These are phyloP conservation scores for Lathamus discolor DNA, from an alignment of 2,113 vertebrate genomes.

Conservation along the genomic window DNA sequence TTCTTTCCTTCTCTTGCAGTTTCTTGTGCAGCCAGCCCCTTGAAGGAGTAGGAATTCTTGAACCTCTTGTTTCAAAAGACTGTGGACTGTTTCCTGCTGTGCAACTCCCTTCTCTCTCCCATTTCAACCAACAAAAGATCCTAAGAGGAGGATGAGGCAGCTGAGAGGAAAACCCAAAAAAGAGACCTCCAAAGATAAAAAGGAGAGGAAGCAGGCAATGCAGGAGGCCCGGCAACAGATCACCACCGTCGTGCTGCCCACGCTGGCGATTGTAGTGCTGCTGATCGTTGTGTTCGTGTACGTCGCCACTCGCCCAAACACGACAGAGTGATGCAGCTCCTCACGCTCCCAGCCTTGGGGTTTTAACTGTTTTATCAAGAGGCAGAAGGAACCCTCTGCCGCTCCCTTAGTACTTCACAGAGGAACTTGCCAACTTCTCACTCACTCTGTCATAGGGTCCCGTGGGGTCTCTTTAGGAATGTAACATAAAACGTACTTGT, in stretches of 20 bases:
- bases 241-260: constrained; percentile 91
- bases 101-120: background rate
- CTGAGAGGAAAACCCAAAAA: constrained; percentile 97
- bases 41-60: background rate
- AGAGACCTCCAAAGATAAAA: constrained; percentile 95
- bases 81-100: background rate
- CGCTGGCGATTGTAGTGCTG: constrained; percentile 85
- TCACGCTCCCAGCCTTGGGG: constrained; percentile 4
- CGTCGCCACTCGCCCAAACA: constrained; percentile 88
- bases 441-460: constrained; percentile 65
- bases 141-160: constrained; percentile 86
- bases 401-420: background rate
- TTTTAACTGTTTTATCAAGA: constrained; percentile 8
- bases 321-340: constrained; percentile 77
- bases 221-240: constrained; percentile 95
- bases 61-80: background rate
- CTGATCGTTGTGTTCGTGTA: constrained; percentile 95
- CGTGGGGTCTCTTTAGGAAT: constrained; percentile 60
- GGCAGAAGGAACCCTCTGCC: constrained; percentile 54
- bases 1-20: constrained; percentile 1
- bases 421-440: constrained; percentile 35
- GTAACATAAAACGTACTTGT: constrained; percentile 67
- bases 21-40: background rate
- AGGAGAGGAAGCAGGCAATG: constrained; percentile 96
- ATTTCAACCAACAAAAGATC: background rate